These are phyloP conservation scores for Suncus etruscus DNA, from an alignment of 2,113 vertebrate species.

Conservation along the genomic window DNA sequence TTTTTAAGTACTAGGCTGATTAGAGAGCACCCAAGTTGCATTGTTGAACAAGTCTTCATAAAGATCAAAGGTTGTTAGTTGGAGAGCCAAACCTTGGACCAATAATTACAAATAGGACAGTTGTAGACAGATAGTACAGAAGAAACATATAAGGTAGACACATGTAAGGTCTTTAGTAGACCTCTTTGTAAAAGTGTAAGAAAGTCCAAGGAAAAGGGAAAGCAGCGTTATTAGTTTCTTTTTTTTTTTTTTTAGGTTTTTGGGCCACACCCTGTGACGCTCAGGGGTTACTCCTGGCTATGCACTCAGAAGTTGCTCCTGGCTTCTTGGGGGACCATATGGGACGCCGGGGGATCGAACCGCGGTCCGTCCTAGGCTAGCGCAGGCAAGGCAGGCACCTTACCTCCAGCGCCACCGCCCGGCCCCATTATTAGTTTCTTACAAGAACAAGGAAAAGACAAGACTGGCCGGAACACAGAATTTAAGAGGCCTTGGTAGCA, in stretches of 20 bases:
- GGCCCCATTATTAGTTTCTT: background rate
- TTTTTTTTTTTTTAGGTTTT: too few species aligned
- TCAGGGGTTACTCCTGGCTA: too few species aligned
- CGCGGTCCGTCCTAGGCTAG: too few species aligned
- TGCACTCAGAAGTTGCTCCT: too few species aligned
- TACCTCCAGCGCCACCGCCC: too few species aligned
- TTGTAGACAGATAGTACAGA: rapidly evolving
- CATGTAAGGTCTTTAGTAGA: background rate
- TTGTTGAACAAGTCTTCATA: background rate
- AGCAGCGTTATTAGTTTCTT: background rate
- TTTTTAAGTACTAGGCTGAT: background rate
- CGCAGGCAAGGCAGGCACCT: too few species aligned
- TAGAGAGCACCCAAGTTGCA: background rate
- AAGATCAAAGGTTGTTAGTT: background rate
- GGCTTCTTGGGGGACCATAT: too few species aligned
- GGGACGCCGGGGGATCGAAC: too few species aligned
- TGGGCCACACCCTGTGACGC: too few species aligned
- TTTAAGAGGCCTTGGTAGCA: background rate
- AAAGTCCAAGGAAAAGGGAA: rapidly evolving
- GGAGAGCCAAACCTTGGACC: background rate
- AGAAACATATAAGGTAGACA: background rate
- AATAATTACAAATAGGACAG: background rate
- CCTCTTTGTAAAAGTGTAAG: background rate
- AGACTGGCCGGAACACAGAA: background rate
- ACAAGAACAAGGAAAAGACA: background rate